phyloP scores from a whole-genome alignment of 1,140 invertebrate genomes.

The Frieseomelitta varia region DNA sequence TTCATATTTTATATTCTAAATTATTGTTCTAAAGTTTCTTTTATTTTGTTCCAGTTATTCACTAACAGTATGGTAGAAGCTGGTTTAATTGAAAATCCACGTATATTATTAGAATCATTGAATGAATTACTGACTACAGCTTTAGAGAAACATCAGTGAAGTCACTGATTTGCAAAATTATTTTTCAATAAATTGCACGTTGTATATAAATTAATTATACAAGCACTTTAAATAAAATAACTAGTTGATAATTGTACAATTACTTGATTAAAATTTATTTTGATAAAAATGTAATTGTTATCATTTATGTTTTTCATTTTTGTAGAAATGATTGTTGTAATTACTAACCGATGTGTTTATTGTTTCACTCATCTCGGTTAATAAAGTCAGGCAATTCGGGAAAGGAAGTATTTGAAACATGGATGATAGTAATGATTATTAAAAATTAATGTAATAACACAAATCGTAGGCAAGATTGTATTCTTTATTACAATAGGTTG shows the following conservation, averaged over 20 bases:
- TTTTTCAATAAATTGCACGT: neutral
- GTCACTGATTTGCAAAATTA: neutral
- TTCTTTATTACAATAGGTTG: slow-evolving; percentile 81
- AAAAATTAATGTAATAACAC: neutral
- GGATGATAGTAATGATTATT: neutral
- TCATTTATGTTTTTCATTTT: neutral
- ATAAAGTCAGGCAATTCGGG: neutral
- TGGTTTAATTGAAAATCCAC: slow-evolving; percentile 96
- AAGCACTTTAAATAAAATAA: neutral
- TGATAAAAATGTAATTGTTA: neutral
- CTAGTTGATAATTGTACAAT: neutral
- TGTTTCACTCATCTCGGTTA: neutral
- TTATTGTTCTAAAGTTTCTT: neutral
- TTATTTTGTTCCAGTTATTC: slow-evolving; percentile 87
- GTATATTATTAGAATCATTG: slow-evolving; percentile 91
- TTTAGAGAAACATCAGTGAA: slow-evolving; percentile 88
- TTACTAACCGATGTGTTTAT: neutral
- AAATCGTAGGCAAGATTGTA: slow-evolving; percentile 78
- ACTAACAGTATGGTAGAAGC: slow-evolving; percentile 97
- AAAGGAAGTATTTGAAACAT: neutral
- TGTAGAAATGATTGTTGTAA: no score
- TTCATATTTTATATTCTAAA: neutral
- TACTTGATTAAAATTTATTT: no score
- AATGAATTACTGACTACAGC: slow-evolving; percentile 93
- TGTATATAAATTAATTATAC: no score